phyloP scores from a whole-genome alignment of 2,888 invertebrate species.

The Latrodectus hesperus region DNA sequence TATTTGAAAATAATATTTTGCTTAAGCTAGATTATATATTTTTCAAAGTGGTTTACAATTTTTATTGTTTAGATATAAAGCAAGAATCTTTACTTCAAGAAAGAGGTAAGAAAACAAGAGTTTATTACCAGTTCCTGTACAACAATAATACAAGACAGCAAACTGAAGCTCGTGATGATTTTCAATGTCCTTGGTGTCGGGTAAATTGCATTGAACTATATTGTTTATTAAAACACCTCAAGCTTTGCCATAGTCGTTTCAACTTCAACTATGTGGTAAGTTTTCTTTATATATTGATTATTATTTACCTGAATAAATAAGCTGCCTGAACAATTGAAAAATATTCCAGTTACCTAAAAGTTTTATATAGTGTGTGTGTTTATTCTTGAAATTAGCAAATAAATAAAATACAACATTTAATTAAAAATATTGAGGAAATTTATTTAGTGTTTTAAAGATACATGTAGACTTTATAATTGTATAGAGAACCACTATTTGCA shows the following conservation, averaged over 20 bases:
- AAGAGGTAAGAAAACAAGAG: slow-evolving; percentile 79
- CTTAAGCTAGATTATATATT: neutral
- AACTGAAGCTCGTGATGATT: slow-evolving; percentile 93
- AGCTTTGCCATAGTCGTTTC: slow-evolving; percentile 93
- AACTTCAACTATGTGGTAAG: slow-evolving; percentile 92
- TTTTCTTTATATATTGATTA: slow-evolving; percentile 71
- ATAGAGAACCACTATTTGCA: no score
- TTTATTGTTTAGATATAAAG: slow-evolving; percentile 20
- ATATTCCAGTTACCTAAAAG: no score
- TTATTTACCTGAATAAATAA: no score
- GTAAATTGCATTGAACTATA: slow-evolving; percentile 91
- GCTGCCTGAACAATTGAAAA: no score
- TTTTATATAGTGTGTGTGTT: no score
- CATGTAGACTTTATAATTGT: no score
- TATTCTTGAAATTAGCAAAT: no score
- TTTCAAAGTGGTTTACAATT: neutral
- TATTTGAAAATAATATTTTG: no score
- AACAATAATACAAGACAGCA: slow-evolving; percentile 96
- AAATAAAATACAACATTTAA: no score
- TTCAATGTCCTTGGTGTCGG: slow-evolving; percentile 97
- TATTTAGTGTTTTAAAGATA: no score
- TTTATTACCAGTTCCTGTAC: slow-evolving; percentile 96
- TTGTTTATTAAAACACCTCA: slow-evolving; percentile 92
- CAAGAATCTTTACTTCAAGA: slow-evolving; percentile 36
- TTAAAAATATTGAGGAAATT: no score